Conservation (phyloP, 1,140 invertebrate species). For the Alviniconcha marisindica region DNA sequence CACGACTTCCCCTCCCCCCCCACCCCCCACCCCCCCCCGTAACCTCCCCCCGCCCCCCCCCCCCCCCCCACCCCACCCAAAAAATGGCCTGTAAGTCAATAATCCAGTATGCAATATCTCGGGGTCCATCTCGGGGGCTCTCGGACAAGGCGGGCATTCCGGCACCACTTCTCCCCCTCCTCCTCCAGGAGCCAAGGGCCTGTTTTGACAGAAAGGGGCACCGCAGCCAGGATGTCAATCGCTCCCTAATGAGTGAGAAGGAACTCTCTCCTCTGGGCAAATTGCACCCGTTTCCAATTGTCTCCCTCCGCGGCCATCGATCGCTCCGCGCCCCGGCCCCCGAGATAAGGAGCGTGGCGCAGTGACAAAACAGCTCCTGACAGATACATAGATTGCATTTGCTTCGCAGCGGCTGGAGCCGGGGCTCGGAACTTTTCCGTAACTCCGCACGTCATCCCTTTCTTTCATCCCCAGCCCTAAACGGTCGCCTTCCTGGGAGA, state of each 20-base stretch:
- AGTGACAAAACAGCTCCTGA: constrained; percentile 22
- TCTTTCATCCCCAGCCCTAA: not conserved
- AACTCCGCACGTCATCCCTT: not conserved
- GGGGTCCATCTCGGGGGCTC: no score
- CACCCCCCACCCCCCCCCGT: no score
- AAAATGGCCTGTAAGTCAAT: no score
- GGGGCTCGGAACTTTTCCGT: not conserved
- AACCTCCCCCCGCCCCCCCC: no score
- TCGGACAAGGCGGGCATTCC: no score
- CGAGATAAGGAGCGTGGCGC: no score
- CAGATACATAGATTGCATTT: constrained; percentile 26
- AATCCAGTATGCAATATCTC: no score
- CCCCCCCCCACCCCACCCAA: no score
- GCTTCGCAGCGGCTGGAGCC: not conserved
- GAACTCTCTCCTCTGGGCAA: not conserved
- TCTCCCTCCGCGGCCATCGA: constrained; percentile 10
- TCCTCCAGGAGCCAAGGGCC: not conserved
- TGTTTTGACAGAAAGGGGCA: not conserved
- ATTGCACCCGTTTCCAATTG: constrained; percentile 16
- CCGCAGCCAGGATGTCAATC: not conserved
- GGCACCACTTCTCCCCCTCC: not conserved
- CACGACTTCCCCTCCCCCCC: no score
- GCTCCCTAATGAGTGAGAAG: constrained; percentile 12
- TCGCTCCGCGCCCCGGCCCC: not conserved
- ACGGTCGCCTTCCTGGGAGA: no score